Evolutionary conservation across 2,113 vertebrate genomes (phyloP).

Genomic region (Lampris megalopsis): DNA sequence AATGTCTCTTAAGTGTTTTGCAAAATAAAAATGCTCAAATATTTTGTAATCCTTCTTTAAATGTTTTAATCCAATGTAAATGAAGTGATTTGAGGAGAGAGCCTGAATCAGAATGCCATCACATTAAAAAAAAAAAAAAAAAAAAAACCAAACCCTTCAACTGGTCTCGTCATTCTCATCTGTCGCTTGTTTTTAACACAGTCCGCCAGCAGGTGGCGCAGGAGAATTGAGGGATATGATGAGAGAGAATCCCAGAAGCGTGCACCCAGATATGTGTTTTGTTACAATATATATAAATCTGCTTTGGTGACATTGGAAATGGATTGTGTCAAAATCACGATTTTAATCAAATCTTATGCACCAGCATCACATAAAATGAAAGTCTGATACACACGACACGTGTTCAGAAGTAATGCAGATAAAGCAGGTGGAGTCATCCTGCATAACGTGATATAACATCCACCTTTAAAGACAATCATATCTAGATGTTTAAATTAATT

Average conservation of each 20-base stretch:
- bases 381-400: too few relatives aligned
- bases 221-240: background rate
- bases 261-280: too few relatives aligned
- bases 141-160: background rate
- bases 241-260: background rate
- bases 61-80: conserved; percentile 64
- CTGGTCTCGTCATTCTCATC: background rate
- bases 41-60: conserved; percentile 52
- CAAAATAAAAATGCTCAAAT: conserved; percentile 67
- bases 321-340: too few relatives aligned
- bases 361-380: too few relatives aligned
- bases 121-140: conserved; percentile 41
- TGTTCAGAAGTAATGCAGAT: too few relatives aligned
- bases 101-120: conserved; percentile 1
- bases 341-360: too few relatives aligned
- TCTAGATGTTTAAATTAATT: too few relatives aligned
- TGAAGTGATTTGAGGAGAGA: conserved; percentile 32
- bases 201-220: conserved; percentile 48
- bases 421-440: too few relatives aligned
- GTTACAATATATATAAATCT: too few relatives aligned
- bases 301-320: too few relatives aligned
- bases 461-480: too few relatives aligned
- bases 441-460: too few relatives aligned
- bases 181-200: conserved; percentile 1
- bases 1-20: conserved; percentile 78